phyloP scores from a whole-genome alignment of 2,888 invertebrate species.

The Plagiodera versicolora region DNA sequence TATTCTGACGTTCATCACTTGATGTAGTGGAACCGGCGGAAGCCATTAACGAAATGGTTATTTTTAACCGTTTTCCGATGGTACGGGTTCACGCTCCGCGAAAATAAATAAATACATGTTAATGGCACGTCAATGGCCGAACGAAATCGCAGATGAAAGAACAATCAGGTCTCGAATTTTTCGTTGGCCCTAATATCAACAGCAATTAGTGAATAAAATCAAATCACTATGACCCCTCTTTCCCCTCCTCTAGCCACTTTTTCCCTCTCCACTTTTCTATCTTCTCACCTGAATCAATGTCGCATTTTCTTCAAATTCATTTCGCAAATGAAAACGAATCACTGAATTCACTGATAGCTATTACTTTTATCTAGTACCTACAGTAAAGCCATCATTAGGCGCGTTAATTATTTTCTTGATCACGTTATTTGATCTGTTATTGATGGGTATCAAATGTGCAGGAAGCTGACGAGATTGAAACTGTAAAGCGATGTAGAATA shows the following conservation, averaged over 20 bases:
- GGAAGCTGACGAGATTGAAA: conserved; percentile 16
- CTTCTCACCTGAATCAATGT: too few species aligned
- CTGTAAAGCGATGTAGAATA: conserved; percentile 12
- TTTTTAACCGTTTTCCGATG: conserved; percentile 28
- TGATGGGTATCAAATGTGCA: neutral
- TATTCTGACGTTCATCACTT: too few species aligned
- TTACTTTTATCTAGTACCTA: too few species aligned
- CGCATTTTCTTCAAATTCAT: too few species aligned
- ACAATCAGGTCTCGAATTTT: neutral
- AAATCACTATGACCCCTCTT: too few species aligned
- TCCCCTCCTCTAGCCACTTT: too few species aligned
- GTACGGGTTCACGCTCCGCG: conserved; percentile 22
- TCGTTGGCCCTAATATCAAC: too few species aligned
- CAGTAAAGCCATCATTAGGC: too few species aligned
- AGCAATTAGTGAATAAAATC: too few species aligned
- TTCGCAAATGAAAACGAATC: too few species aligned
- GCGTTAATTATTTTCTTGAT: conserved; percentile 1
- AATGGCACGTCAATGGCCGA: conserved; percentile 25
- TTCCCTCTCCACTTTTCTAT: too few species aligned
- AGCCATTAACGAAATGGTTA: conserved; percentile 25
- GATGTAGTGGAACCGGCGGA: conserved; percentile 16
- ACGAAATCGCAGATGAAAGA: neutral
- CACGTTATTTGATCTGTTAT: neutral
- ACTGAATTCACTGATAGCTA: too few species aligned
- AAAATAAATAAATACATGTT: conserved; percentile 21